A percentile compares a stretch with the other conserved stretches of the same genome.
Conservation (phyloP, 2,113 vertebrate species). For the Ceyx margarethae region DNA sequence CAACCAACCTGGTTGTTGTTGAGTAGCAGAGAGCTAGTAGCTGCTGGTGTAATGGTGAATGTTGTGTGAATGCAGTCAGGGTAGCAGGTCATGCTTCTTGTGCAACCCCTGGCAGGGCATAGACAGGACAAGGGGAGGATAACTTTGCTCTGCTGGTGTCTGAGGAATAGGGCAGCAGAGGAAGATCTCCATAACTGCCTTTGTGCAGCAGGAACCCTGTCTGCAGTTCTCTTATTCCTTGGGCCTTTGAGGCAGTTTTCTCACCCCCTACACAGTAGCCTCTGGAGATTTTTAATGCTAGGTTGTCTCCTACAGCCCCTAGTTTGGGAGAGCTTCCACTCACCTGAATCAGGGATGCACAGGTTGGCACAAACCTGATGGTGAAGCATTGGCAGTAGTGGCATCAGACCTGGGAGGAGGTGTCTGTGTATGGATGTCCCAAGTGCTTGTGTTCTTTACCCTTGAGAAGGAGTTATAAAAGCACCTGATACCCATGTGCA, state of each 20-base stretch:
- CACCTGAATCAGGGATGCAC: background rate
- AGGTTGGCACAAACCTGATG: background rate
- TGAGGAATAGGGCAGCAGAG: rapidly evolving
- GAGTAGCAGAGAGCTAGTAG: background rate
- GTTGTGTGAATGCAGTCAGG: background rate
- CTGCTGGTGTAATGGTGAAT: background rate
- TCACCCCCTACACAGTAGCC: background rate
- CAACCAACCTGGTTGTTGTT: background rate
- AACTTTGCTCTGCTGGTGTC: background rate
- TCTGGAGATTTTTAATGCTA: background rate
- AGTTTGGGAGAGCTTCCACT: background rate
- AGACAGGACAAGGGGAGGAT: background rate
- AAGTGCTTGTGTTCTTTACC: background rate
- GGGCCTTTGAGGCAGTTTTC: background rate
- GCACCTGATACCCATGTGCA: background rate
- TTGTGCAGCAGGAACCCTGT: background rate
- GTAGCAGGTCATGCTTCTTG: background rate
- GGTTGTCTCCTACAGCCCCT: background rate
- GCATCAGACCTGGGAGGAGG: background rate
- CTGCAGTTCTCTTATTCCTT: background rate
- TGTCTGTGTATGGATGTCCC: background rate
- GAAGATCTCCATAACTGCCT: background rate
- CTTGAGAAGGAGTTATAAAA: background rate
- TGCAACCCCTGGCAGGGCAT: background rate
- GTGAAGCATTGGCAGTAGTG: background rate